A percentile compares a stretch with the other conserved stretches of the same genome.
Evolutionary conservation across 2,113 vertebrate species (phyloP).

Genomic region (Turdus rufiventris): DNA sequence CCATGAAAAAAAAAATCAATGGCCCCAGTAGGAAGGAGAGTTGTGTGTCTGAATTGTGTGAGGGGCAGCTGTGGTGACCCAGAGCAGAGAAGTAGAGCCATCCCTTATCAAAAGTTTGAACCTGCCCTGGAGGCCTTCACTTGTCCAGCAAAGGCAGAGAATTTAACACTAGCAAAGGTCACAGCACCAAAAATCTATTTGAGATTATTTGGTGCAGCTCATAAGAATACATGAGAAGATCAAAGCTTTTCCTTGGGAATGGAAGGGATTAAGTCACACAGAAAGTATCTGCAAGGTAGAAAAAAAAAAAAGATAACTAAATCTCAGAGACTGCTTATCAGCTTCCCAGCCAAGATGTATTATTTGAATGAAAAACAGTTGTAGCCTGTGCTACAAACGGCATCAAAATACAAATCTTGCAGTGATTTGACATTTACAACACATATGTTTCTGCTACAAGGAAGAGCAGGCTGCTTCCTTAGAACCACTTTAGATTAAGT

Average conservation of each 20-base stretch:
- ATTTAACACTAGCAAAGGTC: background rate
- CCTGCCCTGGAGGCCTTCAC: background rate
- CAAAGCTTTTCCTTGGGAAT: background rate
- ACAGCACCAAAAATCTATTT: background rate
- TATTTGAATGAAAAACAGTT: background rate
- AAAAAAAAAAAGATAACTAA: background rate
- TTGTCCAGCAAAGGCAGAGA: background rate
- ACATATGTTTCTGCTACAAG: background rate
- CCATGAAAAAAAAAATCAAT: background rate
- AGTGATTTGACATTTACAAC: background rate
- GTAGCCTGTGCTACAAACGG: background rate
- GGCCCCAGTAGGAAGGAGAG: background rate
- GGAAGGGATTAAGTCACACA: background rate
- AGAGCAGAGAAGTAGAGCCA: background rate
- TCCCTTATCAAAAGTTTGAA: background rate
- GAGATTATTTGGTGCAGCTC: background rate
- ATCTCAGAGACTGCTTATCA: background rate
- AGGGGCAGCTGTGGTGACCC: background rate
- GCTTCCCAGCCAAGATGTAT: background rate
- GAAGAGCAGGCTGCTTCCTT: background rate
- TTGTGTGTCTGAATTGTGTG: background rate
- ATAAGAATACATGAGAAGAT: background rate
- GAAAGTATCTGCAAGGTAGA: background rate
- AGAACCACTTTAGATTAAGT: background rate
- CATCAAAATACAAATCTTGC: background rate